Conservation (phyloP, 2,888 invertebrate species). For the Polyommatus icarus region DNA sequence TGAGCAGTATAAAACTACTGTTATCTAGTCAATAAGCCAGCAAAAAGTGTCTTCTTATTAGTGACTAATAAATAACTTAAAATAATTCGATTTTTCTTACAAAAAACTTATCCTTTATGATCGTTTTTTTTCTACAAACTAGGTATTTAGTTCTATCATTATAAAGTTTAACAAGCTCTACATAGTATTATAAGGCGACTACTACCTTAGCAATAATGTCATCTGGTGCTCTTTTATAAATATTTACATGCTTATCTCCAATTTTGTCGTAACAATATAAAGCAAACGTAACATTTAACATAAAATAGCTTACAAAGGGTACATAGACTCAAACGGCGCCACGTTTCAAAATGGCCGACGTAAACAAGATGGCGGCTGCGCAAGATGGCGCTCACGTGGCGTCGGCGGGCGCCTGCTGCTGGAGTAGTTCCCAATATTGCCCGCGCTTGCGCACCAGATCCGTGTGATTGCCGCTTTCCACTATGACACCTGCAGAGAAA, state of each 20-base stretch:
- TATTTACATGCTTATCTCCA: constrained; percentile 13
- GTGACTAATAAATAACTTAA: constrained; percentile 8
- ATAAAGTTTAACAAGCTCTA: background rate
- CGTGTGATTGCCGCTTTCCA: constrained; percentile 65
- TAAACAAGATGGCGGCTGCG: constrained; percentile 36
- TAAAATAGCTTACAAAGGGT: constrained; percentile 12
- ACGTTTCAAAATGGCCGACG: constrained; percentile 32
- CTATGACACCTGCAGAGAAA: constrained; percentile 57
- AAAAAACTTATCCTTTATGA: background rate
- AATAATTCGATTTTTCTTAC: background rate
- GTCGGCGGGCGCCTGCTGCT: constrained; percentile 58
- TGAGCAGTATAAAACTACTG: background rate
- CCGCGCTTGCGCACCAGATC: constrained; percentile 60
- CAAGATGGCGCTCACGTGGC: constrained; percentile 29
- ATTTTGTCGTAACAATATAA: constrained; percentile 14
- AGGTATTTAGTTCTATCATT: background rate
- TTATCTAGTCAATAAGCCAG: constrained; percentile 5
- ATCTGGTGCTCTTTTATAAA: background rate
- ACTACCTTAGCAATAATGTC: background rate
- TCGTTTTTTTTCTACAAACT: constrained; percentile 1
- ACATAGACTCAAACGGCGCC: constrained; percentile 23
- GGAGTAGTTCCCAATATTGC: constrained; percentile 62
- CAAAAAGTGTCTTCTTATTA: constrained; percentile 19
- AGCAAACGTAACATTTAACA: constrained; percentile 20
- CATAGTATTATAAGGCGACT: background rate